Evolutionary conservation across 2,113 vertebrate genomes (phyloP).

Genomic region (Pyrgilauda ruficollis): DNA sequence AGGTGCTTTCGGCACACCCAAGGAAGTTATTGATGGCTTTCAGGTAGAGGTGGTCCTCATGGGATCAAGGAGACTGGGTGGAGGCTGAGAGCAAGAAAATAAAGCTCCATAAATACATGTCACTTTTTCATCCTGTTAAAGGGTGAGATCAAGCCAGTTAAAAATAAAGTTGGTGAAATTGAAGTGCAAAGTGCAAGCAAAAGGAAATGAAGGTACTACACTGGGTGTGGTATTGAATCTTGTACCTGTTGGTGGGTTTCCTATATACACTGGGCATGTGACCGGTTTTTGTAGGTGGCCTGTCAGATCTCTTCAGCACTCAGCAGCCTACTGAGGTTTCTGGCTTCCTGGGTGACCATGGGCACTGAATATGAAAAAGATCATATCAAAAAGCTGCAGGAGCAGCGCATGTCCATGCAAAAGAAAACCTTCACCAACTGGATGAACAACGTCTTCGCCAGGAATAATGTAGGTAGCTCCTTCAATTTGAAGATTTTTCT

Average conservation of each 20-base stretch:
- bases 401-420: constrained; percentile 84
- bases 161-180: not conserved
- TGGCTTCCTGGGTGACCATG: constrained; percentile 64
- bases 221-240: not conserved
- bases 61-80: not conserved
- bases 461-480: constrained; percentile 70
- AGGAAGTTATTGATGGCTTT: not conserved
- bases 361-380: constrained; percentile 78
- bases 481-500: not conserved
- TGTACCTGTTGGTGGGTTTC: not conserved
- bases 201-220: not conserved
- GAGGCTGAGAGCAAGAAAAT: not conserved
- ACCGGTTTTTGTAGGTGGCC: not conserved
- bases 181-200: not conserved
- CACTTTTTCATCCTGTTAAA: not conserved
- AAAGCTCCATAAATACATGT: not conserved
- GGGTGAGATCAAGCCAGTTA: not conserved
- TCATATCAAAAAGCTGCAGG: constrained; percentile 84
- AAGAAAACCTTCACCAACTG: constrained; percentile 95
- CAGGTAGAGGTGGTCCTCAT: not conserved
- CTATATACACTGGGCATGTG: not conserved
- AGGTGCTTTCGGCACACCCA: not conserved
- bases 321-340: not conserved
- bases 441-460: constrained; percentile 87
- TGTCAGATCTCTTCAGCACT: not conserved